Percentiles rank a stretch among this genome's conserved stretches.
Conservation (phyloP, 2,888 invertebrate species). For the Malthinus seriepunctatus region DNA sequence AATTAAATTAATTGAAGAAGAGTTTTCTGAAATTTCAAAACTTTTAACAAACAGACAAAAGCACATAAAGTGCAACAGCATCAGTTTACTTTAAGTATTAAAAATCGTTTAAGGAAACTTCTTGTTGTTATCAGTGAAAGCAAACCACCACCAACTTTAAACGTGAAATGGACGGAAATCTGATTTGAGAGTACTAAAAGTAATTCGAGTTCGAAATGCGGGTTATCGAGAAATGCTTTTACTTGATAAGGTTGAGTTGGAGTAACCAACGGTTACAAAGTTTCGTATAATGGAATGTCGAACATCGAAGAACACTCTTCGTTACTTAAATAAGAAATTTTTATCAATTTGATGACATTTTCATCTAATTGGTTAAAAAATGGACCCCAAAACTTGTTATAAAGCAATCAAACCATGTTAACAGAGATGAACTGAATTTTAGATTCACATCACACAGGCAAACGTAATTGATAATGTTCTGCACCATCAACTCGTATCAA, state of each 20-base stretch:
- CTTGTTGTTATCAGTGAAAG: conserved; percentile 10
- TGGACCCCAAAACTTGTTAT: not conserved
- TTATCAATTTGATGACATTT: not conserved
- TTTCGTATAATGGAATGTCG: conserved; percentile 1
- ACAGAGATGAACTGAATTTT: not conserved
- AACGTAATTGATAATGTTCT: not conserved
- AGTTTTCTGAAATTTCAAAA: not conserved
- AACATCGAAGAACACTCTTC: not conserved
- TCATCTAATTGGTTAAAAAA: not conserved
- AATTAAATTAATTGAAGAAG: not conserved
- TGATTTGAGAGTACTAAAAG: conserved; percentile 8
- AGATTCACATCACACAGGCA: not conserved
- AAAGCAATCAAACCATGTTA: not conserved
- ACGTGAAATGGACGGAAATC: conserved; percentile 12
- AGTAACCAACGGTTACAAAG: conserved; percentile 3
- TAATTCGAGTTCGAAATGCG: conserved; percentile 9
- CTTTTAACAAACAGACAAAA: conserved; percentile 2
- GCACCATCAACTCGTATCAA: not conserved
- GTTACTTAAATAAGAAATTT: not conserved
- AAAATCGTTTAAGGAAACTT: conserved; percentile 15
- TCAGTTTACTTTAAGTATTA: not conserved
- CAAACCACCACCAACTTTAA: conserved; percentile 9
- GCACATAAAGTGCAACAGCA: not conserved
- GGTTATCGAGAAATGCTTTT: conserved; percentile 12
- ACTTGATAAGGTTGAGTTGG: not conserved